Evolutionary conservation across 2,113 vertebrate genomes (phyloP), one percentile per base, ranked within the genome.

Genomic region (Conger conger): DNA sequence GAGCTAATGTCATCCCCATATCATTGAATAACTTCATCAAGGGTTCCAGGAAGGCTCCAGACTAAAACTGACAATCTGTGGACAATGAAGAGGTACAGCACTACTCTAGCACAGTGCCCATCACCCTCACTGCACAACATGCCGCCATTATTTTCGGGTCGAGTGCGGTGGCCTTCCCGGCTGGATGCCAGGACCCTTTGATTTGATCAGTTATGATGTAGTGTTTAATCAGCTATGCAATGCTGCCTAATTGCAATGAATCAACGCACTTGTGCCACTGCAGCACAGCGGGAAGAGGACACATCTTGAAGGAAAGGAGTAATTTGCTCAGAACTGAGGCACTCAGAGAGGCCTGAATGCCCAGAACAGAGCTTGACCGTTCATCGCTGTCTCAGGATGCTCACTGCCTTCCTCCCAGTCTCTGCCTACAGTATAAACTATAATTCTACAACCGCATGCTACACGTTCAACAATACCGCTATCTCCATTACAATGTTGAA

Each of bases 301-400:
- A 60, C 54, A 84, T 78, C 73, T 42, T 76, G 45, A 86, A 38
- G 81, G 68, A 84, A 83, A 86, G 57, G 68, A 45, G 18, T n/a
- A 54, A 79, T 57, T 16, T 13, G 33, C 13, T 53, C 23, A 16
- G 76, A 6, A 30, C 35, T 73, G 45, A 85, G 27, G 60, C 11
- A 30, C 38, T 53, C 60, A 84, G n/a, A 85, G 63, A 23, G 17
- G 45, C 57, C 37, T 8, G 37, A 53, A 54, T 35, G 68, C 16
- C 60, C 83, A 79, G 60, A 80, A 33, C 60, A 83, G 78, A 36
- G 76, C 82, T 78, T 57, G 63, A 85, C 38, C 81, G 86, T 81
- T 86, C 9, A 54, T 40, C 50, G 50, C 6, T 15, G 82, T 36
- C 79, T 33, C 83, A 76, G 76, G 45, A 79, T 79, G 76, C 76